Base-by-base conservation (phyloP, 2,888 invertebrate genomes). In the Hydriomena furcata region DNA sequence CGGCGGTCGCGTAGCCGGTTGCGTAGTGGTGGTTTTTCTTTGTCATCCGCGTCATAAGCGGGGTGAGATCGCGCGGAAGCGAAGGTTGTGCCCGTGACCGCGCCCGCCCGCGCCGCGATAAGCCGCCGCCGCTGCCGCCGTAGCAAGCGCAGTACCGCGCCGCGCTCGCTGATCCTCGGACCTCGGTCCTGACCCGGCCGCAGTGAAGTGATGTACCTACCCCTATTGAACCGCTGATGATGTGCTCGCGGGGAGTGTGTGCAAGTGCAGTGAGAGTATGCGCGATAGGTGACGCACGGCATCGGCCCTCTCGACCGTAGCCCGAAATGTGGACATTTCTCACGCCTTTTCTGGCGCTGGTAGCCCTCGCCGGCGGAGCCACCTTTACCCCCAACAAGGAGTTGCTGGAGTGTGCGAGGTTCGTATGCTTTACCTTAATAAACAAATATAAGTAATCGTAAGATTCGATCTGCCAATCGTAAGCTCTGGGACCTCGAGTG, bases 1-100 rank as follows among this genome's bases (percentile, higher is more conserved):
- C 12, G 48, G 45, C 32, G 32, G 46, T 58, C 13, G 48, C 49
- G 52, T 52, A 46, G 46, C 32, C 46, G 46, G 27, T 37, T 28
- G 45, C 51, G 51, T 51, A 36, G 45, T 46, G 28, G 36, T 42
- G 42, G 43, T 38, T 47, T 31, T 35, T 51, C 37, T 52, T 30
- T 28, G 11, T 27, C 13, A 28, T 13, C 3, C 31, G 44, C 52
- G 61, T 45, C 46, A 41, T 40, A 37, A 30, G 66, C 84, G 80
- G 87, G 84, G 84, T 82, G 81, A 82, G 82, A 81, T 78, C 81
- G 82, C 72, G 62, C 79, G 80, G 77, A 74, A 77, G 70, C 79
- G 83, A 89, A 88, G 89, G 87, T 88, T 87, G 85, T 82, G 89
- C 86, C 88, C 87, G 82, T 87, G 87, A 87, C 88, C 88, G 85